These are phyloP conservation scores for Sylvia borin DNA, from an alignment of 2,797 vertebrate species.

Conservation along the genomic window DNA sequence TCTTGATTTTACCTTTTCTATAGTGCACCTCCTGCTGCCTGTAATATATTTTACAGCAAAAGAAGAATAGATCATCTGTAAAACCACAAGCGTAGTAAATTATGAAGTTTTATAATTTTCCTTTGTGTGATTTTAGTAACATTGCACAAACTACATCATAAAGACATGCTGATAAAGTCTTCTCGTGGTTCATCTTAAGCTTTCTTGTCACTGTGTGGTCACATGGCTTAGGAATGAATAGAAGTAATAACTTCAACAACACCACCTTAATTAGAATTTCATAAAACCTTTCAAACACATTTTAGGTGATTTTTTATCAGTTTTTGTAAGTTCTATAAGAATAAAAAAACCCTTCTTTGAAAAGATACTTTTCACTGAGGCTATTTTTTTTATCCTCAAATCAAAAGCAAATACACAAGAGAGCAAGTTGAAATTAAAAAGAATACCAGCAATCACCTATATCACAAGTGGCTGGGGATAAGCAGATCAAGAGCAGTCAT, in stretches of 20 bases:
- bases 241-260: background rate
- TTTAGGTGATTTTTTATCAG: background rate
- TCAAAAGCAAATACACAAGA: background rate
- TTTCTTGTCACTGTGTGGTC: background rate
- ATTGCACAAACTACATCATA: background rate
- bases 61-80: background rate
- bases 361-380: background rate
- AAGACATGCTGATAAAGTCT: background rate
- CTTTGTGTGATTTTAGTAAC: background rate
- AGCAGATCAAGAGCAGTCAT: background rate
- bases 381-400: fast-evolving
- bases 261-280: background rate
- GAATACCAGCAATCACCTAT: background rate
- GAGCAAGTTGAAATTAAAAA: background rate
- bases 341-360: background rate
- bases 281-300: background rate
- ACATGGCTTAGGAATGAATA: background rate
- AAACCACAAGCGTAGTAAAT: background rate
- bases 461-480: background rate
- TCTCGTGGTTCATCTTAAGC: background rate
- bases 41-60: background rate
- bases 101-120: background rate
- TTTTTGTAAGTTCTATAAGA: background rate
- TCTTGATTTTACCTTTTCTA: background rate
- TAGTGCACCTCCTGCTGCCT: background rate